Conservation (phyloP, 2,113 vertebrate species). For the Eurypyga helias region DNA sequence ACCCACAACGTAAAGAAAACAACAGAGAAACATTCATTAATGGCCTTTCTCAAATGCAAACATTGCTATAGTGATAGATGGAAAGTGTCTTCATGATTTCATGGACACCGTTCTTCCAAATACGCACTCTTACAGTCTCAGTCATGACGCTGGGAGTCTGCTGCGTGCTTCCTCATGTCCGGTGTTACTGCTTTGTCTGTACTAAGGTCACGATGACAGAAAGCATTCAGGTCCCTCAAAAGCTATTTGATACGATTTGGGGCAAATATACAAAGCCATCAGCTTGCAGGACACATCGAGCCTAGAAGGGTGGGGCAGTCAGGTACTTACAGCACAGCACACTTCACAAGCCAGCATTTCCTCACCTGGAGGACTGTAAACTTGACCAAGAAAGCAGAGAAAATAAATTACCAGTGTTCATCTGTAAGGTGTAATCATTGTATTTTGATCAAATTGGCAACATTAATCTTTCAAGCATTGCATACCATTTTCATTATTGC, state of each 20-base stretch:
- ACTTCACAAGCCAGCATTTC: background rate
- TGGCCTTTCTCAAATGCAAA: background rate
- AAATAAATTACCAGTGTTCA: background rate
- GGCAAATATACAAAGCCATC: background rate
- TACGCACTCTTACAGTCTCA: fast-evolving
- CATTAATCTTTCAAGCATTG: background rate
- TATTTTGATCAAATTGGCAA: slow-evolving; percentile 13
- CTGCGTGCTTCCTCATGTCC: background rate
- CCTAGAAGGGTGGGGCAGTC: background rate
- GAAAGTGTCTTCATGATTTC: background rate
- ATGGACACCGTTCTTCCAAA: background rate
- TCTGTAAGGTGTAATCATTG: background rate
- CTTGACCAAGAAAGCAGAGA: background rate
- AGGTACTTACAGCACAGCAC: background rate
- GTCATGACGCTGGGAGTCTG: background rate
- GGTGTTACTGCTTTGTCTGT: background rate
- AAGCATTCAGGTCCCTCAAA: background rate
- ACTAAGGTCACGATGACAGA: fast-evolving
- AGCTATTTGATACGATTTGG: background rate
- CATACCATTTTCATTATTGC: background rate
- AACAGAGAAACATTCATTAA: background rate
- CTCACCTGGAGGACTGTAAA: background rate
- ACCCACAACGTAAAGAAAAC: background rate
- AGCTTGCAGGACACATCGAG: background rate
- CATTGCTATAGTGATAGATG: background rate